A percentile compares a stretch with the other conserved stretches of the same genome.
Conservation (phyloP, 53 echinoderm and acorn worm species). For the Temnopleurus reevesii region DNA sequence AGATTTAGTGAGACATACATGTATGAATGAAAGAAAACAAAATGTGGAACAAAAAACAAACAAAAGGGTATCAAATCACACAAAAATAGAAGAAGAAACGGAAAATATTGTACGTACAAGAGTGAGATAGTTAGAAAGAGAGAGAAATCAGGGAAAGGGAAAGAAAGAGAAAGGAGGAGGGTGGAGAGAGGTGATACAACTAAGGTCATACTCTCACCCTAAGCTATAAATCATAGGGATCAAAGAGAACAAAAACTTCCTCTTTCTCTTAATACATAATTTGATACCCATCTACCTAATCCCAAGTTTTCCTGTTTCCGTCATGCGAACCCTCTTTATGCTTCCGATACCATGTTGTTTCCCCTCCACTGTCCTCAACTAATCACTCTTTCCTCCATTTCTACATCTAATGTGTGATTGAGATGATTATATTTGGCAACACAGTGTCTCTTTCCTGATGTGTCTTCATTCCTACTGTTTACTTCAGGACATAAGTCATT, state of each 20-base stretch:
- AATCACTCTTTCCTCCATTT: not conserved
- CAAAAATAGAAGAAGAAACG: not conserved
- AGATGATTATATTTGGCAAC: not conserved
- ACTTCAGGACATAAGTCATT: not conserved
- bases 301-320: not conserved
- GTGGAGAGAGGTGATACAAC: not conserved
- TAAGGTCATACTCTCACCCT: not conserved
- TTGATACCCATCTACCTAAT: conserved; percentile 2
- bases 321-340: not conserved
- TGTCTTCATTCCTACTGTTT: not conserved
- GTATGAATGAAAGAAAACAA: too few relatives aligned
- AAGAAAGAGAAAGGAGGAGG: not conserved
- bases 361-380: not conserved
- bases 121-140: not conserved
- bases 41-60: too few relatives aligned
- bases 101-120: not conserved
- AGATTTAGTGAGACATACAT: too few relatives aligned
- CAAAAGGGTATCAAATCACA: too few relatives aligned
- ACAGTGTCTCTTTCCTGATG: not conserved
- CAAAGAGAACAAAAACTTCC: not conserved
- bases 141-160: not conserved
- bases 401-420: not conserved
- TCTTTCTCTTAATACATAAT: not conserved
- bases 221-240: not conserved
- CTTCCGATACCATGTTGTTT: conserved; percentile 6